A percentile compares a stretch with the other conserved stretches of the same genome.
Conservation (phyloP, 2,113 vertebrate genomes). For the Paraplagusia blochii region DNA sequence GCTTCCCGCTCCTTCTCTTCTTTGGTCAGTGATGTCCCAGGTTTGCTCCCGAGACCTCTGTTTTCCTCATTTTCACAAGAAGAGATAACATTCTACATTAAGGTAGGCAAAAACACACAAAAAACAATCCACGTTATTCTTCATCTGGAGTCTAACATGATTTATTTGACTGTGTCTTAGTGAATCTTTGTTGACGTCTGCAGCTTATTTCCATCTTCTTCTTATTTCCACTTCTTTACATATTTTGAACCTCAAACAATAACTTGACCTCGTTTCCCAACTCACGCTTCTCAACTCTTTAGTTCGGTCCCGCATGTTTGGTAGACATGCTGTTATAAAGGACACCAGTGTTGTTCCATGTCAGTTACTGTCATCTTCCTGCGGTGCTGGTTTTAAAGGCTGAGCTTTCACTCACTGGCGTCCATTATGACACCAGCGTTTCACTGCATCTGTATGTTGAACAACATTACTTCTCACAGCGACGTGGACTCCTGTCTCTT, state of each 20-base stretch:
- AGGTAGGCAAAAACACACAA: not conserved
- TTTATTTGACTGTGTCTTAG: no score
- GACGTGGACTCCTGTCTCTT: no score
- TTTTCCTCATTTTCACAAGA: constrained; percentile 79
- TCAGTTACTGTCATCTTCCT: no score
- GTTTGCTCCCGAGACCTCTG: constrained; percentile 69
- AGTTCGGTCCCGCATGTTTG: constrained; percentile 85
- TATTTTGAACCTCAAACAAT: constrained; percentile 19
- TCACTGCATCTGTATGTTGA: constrained; percentile 2
- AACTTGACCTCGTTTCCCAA: constrained; percentile 14
- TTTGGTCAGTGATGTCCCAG: constrained; percentile 68
- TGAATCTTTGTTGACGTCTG: no score
- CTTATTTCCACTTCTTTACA: not conserved
- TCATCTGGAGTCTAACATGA: no score
- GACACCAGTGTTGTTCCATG: no score
- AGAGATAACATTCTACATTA: constrained; percentile 68
- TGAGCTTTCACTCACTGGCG: not conserved
- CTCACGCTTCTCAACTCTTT: constrained; percentile 85
- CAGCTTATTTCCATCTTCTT: no score
- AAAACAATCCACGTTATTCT: not conserved
- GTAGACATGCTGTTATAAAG: no score
- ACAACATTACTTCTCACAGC: no score
- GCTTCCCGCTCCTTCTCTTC: constrained; percentile 78
- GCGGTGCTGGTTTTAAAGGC: not conserved
- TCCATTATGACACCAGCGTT: not conserved